Conservation (phyloP, 2,113 vertebrate genomes). For the Coracopsis vasa region DNA sequence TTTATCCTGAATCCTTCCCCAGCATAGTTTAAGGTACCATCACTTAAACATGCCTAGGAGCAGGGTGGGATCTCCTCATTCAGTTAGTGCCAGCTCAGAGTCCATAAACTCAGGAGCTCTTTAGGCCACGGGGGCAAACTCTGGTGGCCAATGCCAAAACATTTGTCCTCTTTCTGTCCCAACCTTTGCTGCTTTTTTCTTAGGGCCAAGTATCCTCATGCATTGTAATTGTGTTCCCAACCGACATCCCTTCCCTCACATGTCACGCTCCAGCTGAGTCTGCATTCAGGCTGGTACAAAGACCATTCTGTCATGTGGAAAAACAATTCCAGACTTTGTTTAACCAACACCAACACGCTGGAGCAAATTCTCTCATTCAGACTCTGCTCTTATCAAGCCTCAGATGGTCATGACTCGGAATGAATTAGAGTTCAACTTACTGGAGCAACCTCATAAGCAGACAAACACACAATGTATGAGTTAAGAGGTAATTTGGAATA, state of each 20-base stretch:
- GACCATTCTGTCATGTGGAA: not conserved
- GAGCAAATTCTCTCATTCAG: not conserved
- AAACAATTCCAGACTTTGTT: constrained; percentile 14
- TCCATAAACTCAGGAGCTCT: not conserved
- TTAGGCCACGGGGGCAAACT: not conserved
- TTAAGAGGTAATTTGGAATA: not conserved
- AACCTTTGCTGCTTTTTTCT: not conserved
- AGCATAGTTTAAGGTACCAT: not conserved
- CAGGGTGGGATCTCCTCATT: not conserved
- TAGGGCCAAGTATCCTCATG: not conserved
- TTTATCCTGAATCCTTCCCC: not conserved
- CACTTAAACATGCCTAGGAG: not conserved
- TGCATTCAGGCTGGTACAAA: not conserved
- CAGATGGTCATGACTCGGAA: not conserved
- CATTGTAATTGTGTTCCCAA: not conserved
- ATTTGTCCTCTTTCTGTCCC: not conserved
- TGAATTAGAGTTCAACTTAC: not conserved
- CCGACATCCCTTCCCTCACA: not conserved
- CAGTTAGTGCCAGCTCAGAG: not conserved
- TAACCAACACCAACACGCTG: not conserved
- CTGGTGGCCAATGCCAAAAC: not conserved
- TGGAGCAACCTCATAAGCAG: not conserved
- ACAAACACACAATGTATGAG: not conserved
- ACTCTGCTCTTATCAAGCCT: not conserved
- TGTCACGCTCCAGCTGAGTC: not conserved